Evolutionary conservation across 2,888 invertebrate species (phyloP), one percentile per base, ranked within the genome.

Genomic region (Drosophila lutescens): DNA sequence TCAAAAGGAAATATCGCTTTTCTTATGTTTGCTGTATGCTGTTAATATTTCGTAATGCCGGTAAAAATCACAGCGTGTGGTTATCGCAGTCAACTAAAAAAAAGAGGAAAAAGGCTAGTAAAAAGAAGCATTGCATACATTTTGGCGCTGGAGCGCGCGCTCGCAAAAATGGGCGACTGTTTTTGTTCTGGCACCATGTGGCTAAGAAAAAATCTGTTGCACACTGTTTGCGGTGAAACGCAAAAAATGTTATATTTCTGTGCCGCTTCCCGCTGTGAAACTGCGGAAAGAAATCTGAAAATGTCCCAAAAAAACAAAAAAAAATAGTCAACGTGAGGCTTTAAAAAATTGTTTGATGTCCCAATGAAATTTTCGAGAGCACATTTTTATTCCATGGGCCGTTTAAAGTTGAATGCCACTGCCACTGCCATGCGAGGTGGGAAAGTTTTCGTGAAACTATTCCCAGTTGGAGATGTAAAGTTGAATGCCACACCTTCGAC

Each of bases 21-120:
- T 50, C 67, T 66, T 63, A 54, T 58, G 63, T 63, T 53, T 69
- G 68, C 55, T 81, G 81, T 76, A 73, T 67, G 74, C 67, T 86
- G 86, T 86, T 84, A 81, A 84, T 84, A 86, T 86, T 84, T 81
- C 76, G 86, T 79, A 79, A 78, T 81, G 78, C 79, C 86, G 83
- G 84, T 84, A 84, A 84, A 86, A 86, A 84, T 86, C 83, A 63
- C 83, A 84, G 83, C 83, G 51, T 76, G 83, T 74, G 81, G 71
- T 65, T 59, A 32, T 49, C 62, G 43, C 61, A 43, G 43, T 49
- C 62, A 60, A 60, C 59, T 68, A 46, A 59, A 59, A 60, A 63
- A 54, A 30, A 47, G 6, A 10, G 15, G 2, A 43, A 23, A 46
- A 26, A 20, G 49, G 57, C 49, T 63, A 41, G 56, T 58, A 62